A percentile compares a stretch with the other conserved stretches of the same genome.
Conservation (phyloP, 2,113 vertebrate species). For the Pardalotus punctatus region DNA sequence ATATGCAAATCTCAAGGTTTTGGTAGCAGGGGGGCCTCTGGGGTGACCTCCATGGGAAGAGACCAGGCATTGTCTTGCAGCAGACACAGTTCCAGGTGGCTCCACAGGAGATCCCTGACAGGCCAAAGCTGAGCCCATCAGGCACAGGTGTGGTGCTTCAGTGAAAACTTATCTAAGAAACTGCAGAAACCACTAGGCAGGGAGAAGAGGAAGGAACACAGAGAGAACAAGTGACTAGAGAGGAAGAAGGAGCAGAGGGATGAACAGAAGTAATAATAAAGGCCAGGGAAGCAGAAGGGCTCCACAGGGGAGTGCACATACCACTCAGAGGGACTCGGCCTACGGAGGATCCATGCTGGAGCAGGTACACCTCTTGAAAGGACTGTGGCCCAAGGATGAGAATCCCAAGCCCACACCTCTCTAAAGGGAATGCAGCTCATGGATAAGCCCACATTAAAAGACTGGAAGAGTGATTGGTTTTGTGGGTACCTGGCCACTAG, state of each 20-base stretch:
- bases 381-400: not conserved
- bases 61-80: not conserved
- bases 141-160: fast-evolving
- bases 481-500: not conserved
- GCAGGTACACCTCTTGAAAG: not conserved
- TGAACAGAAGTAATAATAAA: not conserved
- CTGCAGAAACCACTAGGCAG: not conserved
- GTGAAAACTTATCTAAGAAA: not conserved
- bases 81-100: not conserved
- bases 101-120: not conserved
- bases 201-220: not conserved
- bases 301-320: not conserved
- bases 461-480: not conserved
- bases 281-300: not conserved
- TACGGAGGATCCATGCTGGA: not conserved
- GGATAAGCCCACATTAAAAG: not conserved
- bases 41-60: not conserved
- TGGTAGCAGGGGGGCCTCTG: not conserved
- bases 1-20: not conserved
- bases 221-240: not conserved
- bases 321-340: not conserved
- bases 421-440: not conserved
- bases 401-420: fast-evolving
- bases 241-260: not conserved
- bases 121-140: not conserved